Percentiles rank a stretch among this genome's conserved stretches.
phyloP scores from a whole-genome alignment of 2,888 invertebrate genomes.

The Notodonta dromedarius region DNA sequence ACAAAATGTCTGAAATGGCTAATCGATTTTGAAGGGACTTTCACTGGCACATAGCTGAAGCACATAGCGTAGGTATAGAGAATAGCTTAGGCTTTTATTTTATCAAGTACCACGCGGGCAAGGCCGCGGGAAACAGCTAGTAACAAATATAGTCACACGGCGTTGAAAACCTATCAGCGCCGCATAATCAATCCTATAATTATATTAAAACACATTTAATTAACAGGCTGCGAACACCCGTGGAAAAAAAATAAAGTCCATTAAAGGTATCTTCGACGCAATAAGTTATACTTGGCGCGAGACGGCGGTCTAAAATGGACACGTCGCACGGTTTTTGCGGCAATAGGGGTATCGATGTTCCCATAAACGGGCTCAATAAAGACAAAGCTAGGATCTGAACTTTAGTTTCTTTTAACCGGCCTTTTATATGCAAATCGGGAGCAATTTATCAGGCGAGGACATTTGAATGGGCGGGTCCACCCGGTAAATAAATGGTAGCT shows the following conservation, averaged over 20 bases:
- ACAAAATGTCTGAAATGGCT: too few species aligned
- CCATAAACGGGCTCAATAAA: slow-evolving; percentile 55
- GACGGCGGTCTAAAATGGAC: slow-evolving; percentile 26
- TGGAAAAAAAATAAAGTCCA: slow-evolving; percentile 15
- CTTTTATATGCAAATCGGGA: slow-evolving; percentile 75
- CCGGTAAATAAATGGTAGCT: slow-evolving; percentile 55
- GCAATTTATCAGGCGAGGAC: slow-evolving; percentile 77
- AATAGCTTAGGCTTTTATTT: too few species aligned
- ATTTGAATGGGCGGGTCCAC: slow-evolving; percentile 69
- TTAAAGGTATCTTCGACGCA: slow-evolving; percentile 12
- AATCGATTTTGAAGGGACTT: too few species aligned
- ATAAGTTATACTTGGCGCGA: slow-evolving; percentile 10
- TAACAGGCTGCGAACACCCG: background rate
- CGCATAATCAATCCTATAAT: background rate
- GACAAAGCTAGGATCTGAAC: slow-evolving; percentile 58
- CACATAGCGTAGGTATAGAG: too few species aligned
- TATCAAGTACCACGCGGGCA: too few species aligned
- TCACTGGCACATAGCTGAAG: too few species aligned
- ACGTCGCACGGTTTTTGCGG: slow-evolving; percentile 35
- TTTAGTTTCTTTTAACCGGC: slow-evolving; percentile 58
- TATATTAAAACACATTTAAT: background rate
- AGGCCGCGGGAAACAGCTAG: too few species aligned
- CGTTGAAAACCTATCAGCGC: background rate
- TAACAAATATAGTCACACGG: too few species aligned
- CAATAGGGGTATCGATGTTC: slow-evolving; percentile 41